A percentile compares a stretch with the other conserved stretches of the same genome.
phyloP scores from a whole-genome alignment of 2,888 invertebrate genomes.

The Pharmacophagus antenor region DNA sequence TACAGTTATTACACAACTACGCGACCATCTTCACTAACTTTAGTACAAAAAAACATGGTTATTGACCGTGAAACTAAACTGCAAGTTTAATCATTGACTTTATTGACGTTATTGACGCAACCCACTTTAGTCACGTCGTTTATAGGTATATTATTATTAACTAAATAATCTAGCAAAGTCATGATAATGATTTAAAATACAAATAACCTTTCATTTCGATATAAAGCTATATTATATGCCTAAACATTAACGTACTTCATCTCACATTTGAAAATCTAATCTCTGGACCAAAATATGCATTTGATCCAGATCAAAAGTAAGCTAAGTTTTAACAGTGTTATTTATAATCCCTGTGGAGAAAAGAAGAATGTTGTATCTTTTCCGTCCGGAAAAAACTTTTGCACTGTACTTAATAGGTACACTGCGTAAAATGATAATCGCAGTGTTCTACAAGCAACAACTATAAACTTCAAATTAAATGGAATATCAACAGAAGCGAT shows the following conservation, averaged over 20 bases:
- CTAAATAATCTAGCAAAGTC: no score
- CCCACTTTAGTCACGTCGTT: neutral
- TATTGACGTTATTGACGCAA: neutral
- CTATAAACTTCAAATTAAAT: slow-evolving; percentile 20
- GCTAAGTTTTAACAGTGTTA: neutral
- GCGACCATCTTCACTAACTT: neutral
- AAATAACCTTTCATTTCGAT: no score
- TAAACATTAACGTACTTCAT: no score
- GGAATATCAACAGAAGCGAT: slow-evolving; percentile 24
- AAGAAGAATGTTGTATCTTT: neutral
- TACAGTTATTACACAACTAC: slow-evolving; percentile 1
- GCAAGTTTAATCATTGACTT: neutral
- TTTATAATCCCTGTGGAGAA: no score
- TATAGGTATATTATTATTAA: neutral
- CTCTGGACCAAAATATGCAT: no score
- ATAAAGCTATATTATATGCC: no score
- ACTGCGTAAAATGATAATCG: slow-evolving; percentile 23
- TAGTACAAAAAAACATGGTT: neutral
- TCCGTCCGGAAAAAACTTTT: neutral
- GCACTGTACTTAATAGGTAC: neutral
- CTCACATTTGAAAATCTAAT: no score
- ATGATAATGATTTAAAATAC: no score
- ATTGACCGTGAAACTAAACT: neutral
- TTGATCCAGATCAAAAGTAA: no score
- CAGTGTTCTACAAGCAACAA: slow-evolving; percentile 1